Evolutionary conservation across 2,113 vertebrate species (phyloP), one percentile per base, ranked within the genome.

Genomic region (Cyanoderma ruficeps): DNA sequence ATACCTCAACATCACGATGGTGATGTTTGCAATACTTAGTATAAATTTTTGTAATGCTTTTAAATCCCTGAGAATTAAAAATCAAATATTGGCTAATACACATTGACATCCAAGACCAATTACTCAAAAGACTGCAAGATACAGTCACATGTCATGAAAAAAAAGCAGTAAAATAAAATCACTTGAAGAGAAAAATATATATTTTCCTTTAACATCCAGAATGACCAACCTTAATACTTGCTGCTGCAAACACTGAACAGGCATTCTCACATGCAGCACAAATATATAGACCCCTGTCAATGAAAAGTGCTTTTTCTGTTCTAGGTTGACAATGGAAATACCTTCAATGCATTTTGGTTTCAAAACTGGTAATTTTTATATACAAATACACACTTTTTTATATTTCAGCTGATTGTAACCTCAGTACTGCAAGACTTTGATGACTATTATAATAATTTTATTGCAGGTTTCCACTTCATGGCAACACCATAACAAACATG

Each of bases 121-220:
- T 88, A 91, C 97, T 95, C 87, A 94, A 87, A 96, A 76, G 56
- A 75, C 30, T 41, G 22, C 6, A 74, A 94, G 70, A 80, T 61
- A 74, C 13, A 74, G 56, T n/a, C 84, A 77, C 64, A 84, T 33
- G 27, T 68, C 75, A 81, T 65, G 22, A 90, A 37, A 96, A 95
- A 95, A 95, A 94, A n/a, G 0, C 44, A 87, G 35, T 63, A 60
- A 80, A 72, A 60, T 89, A 77, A 93, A 91, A 89, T 47, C 33
- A 1, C 31, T 44, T 53, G 46, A 61, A 76, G 41, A 72, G 31
- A 77, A 90, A 90, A 90, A 82, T 52, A 28, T 4, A 42, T 6
- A 21, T n/a, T 87, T 96, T 53, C 23, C 17, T 81, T 67, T 91
- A 78, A 70, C 0, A 23, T 55, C 47, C 28, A 42, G 30, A 67